phyloP scores from a whole-genome alignment of 2,797 vertebrate species.

The Margarornis squamiger region DNA sequence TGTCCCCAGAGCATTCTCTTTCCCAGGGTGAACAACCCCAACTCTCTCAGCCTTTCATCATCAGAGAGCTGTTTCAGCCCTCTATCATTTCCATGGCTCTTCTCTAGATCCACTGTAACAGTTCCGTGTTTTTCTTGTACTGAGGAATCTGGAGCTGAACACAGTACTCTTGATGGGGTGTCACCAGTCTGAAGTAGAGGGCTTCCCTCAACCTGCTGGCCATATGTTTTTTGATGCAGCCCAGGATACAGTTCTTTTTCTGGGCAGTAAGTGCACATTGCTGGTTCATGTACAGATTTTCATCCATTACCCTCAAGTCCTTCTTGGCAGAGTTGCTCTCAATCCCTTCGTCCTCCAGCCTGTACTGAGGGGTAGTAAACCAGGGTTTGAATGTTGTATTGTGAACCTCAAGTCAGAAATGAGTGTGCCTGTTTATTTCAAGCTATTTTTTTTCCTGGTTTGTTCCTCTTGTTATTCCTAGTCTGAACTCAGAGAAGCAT shows the following conservation, averaged over 20 bases:
- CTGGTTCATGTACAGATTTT: not conserved
- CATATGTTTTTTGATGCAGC: accelerated
- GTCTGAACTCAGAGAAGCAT: not conserved
- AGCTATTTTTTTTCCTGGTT: not conserved
- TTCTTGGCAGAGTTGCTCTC: not conserved
- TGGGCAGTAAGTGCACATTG: accelerated
- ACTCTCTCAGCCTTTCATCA: not conserved
- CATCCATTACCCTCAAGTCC: not conserved
- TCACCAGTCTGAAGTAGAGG: not conserved
- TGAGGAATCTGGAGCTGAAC: not conserved
- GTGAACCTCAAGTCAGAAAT: not conserved
- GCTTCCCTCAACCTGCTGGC: not conserved
- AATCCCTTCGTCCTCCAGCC: not conserved
- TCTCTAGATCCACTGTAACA: accelerated
- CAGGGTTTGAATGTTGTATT: not conserved
- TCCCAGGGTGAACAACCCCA: not conserved
- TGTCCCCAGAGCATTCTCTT: not conserved
- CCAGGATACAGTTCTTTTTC: not conserved
- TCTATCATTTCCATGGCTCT: no score
- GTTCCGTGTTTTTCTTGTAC: not conserved
- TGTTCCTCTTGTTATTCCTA: not conserved
- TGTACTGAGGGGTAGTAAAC: accelerated
- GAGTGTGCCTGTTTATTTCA: not conserved
- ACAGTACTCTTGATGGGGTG: not conserved
- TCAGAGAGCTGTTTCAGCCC: not conserved